These are phyloP conservation scores for Cranoglanis bouderius DNA, from an alignment of 2,113 vertebrate genomes.

Conservation along the genomic window DNA sequence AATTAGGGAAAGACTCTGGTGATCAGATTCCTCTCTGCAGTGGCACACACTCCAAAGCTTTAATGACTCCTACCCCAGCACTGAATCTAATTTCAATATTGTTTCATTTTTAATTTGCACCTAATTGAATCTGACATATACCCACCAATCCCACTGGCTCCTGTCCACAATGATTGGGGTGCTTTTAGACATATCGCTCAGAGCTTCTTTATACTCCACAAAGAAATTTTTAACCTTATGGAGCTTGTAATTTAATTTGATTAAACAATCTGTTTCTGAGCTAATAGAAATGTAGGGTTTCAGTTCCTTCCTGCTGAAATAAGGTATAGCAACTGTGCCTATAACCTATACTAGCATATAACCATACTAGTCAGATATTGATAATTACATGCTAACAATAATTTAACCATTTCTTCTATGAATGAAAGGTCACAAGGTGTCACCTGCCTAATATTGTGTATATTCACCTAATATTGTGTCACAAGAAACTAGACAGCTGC, in stretches of 20 bases:
- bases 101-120: constrained; percentile 62
- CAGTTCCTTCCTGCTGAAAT: neutral
- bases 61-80: constrained; percentile 53
- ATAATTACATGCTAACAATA: neutral
- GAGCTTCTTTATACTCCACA: constrained; percentile 5
- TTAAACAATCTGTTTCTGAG: constrained; percentile 32
- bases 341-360: too few relatives aligned
- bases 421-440: too few relatives aligned
- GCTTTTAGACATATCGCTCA: constrained; percentile 33
- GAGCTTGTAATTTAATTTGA: constrained; percentile 29
- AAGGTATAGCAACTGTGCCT: neutral
- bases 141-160: constrained; percentile 45
- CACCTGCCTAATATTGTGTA: too few relatives aligned
- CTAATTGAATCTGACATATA: constrained; percentile 61
- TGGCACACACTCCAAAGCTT: constrained; percentile 37
- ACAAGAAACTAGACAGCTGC: neutral
- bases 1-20: constrained; percentile 55
- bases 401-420: neutral
- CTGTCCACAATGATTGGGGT: constrained; percentile 41
- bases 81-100: constrained; percentile 53
- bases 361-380: too few relatives aligned
- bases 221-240: constrained; percentile 34
- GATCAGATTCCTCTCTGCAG: constrained; percentile 40
- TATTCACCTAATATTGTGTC: too few relatives aligned
- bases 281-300: constrained; percentile 7